phyloP scores from a whole-genome alignment of 1,140 invertebrate genomes.

The Calephelis nemesis region DNA sequence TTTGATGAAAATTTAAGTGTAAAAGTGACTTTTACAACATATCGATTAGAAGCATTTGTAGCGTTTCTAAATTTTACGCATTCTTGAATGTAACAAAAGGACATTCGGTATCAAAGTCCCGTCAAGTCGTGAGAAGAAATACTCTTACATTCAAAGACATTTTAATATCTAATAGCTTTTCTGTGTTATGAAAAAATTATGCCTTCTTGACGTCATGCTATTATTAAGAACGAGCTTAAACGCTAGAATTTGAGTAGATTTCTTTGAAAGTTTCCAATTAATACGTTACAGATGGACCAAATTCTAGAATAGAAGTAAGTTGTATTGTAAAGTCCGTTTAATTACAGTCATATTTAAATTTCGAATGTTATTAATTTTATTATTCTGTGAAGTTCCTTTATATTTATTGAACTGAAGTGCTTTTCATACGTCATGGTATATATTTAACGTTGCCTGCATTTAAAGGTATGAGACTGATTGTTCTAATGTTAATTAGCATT shows the following conservation, averaged over 20 bases:
- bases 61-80: conserved; percentile 17
- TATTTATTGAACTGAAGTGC: neutral
- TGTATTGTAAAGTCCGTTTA: conserved; percentile 36
- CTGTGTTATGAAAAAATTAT: conserved; percentile 21
- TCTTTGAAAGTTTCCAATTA: conserved; percentile 41
- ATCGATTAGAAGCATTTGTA: neutral
- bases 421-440: neutral
- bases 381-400: neutral
- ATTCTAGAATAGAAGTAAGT: conserved; percentile 62
- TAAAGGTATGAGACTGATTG: conserved; percentile 14
- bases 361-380: neutral
- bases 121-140: conserved; percentile 40
- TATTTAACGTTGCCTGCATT: conserved; percentile 15
- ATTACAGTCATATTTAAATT: conserved; percentile 6
- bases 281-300: conserved; percentile 66
- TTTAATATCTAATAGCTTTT: conserved; percentile 21
- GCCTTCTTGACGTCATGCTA: conserved; percentile 6
- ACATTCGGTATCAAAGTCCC: conserved; percentile 49
- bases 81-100: conserved; percentile 32
- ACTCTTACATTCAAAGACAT: conserved; percentile 27
- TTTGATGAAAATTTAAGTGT: neutral
- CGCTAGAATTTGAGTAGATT: conserved; percentile 18
- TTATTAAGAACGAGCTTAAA: conserved; percentile 9
- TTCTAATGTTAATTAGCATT: conserved; percentile 4
- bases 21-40: neutral